These are phyloP conservation scores for Harpagifer antarcticus DNA, from an alignment of 2,797 vertebrate species.

Conservation along the genomic window DNA sequence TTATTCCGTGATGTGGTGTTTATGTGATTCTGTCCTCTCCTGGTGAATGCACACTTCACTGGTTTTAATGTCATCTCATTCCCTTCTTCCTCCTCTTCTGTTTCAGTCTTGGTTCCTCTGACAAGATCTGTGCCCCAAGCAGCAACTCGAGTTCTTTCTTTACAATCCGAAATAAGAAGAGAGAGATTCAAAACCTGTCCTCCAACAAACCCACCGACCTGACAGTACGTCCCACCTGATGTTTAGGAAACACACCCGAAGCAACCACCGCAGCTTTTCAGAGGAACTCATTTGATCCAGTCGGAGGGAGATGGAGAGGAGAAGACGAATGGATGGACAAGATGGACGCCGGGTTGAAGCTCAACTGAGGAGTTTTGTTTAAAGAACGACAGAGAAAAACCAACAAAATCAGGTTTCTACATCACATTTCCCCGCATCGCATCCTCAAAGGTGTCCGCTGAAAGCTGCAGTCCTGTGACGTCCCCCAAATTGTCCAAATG, in stretches of 20 bases:
- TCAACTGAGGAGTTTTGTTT: conserved; percentile 48
- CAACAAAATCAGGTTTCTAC: conserved; percentile 63
- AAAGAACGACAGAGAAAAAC: conserved; percentile 56
- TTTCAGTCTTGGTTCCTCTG: conserved; percentile 98
- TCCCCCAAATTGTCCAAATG: conserved; percentile 52
- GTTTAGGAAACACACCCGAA: conserved; percentile 55
- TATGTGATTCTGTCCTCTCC: neutral
- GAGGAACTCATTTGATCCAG: conserved; percentile 72
- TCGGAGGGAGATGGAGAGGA: conserved; percentile 65
- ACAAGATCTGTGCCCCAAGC: conserved; percentile 89
- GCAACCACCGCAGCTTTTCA: conserved; percentile 66
- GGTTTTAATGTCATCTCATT: conserved; percentile 21
- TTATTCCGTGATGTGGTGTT: neutral
- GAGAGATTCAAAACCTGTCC: conserved; percentile 71
- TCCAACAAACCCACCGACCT: conserved; percentile 68
- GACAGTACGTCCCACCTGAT: conserved; percentile 67
- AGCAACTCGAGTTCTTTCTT: conserved; percentile 84
- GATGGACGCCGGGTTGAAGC: conserved; percentile 62
- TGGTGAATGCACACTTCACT: neutral
- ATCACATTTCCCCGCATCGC: conserved; percentile 24
- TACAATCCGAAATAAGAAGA: conserved; percentile 82
- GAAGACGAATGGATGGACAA: conserved; percentile 64
- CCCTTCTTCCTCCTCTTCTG: conserved; percentile 39
- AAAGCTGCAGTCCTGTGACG: conserved; percentile 66
- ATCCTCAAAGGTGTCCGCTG: conserved; percentile 48